These are phyloP conservation scores for Virgularia gustaviana DNA, from an alignment of 92 coral and sea anemone genomes.

Conservation along the genomic window DNA sequence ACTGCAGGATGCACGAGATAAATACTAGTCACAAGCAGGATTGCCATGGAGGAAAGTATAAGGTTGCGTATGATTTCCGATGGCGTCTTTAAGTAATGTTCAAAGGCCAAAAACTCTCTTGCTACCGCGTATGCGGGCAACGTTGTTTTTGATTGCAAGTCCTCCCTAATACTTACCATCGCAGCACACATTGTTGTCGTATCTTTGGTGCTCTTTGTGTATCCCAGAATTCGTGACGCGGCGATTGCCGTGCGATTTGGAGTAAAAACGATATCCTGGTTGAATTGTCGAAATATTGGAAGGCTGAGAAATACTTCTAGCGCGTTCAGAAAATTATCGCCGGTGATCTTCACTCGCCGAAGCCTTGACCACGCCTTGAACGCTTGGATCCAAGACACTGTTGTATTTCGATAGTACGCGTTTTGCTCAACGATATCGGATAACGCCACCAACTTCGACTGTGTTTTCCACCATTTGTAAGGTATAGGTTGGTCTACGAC, in stretches of 20 bases:
- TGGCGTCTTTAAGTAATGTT: slow-evolving; percentile 12
- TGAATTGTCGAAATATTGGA: slow-evolving; percentile 47
- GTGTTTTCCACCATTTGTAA: slow-evolving; percentile 34
- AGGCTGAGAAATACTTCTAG: slow-evolving; percentile 45
- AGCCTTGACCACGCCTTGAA: slow-evolving; percentile 14
- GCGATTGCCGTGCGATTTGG: slow-evolving; percentile 31
- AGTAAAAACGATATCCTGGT: slow-evolving; percentile 57
- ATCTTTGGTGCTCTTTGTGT: slow-evolving; percentile 47
- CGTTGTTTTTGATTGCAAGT: slow-evolving; percentile 33
- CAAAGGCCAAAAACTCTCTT: slow-evolving; percentile 17
- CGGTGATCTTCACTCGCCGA: slow-evolving; percentile 9
- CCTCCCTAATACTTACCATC: slow-evolving; percentile 61
- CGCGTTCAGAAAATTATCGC: slow-evolving; percentile 30
- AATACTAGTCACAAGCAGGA: slow-evolving; percentile 26
- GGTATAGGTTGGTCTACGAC: background rate
- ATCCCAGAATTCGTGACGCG: slow-evolving; percentile 60
- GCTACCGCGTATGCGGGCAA: slow-evolving; percentile 23
- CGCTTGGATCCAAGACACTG: slow-evolving; percentile 54
- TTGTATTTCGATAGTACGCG: slow-evolving; percentile 36
- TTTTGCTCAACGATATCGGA: slow-evolving; percentile 4
- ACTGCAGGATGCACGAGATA: slow-evolving; percentile 38
- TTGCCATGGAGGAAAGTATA: slow-evolving; percentile 27
- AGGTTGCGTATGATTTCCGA: slow-evolving; percentile 22
- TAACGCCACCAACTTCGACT: slow-evolving; percentile 6
- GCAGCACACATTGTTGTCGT: slow-evolving; percentile 58